Evolutionary conservation across 2,797 vertebrate genomes (phyloP).

Genomic region (Alcedo quadribrachys): DNA sequence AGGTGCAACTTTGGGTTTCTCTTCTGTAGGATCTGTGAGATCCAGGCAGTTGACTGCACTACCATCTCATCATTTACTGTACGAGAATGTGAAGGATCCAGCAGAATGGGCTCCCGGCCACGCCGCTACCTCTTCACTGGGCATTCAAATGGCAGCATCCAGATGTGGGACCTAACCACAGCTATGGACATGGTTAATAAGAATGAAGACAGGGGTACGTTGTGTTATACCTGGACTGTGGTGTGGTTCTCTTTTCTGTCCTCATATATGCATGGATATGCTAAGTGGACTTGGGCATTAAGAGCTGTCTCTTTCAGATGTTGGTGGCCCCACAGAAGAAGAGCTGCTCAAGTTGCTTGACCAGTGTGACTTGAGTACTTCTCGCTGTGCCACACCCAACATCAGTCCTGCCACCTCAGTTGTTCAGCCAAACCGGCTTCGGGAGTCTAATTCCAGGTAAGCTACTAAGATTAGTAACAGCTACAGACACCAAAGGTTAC

Average conservation of each 20-base stretch:
- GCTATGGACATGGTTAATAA: constrained; percentile 96
- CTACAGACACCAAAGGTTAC: not conserved
- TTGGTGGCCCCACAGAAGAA: constrained; percentile 93
- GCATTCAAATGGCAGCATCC: constrained; percentile 95
- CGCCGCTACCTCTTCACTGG: constrained; percentile 96
- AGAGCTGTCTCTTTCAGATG: constrained; percentile 77
- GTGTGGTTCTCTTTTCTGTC: not conserved
- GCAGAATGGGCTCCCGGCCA: constrained; percentile 95
- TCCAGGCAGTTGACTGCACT: constrained; percentile 95
- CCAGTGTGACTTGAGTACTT: constrained; percentile 95
- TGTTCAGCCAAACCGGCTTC: constrained; percentile 90
- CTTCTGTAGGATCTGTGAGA: constrained; percentile 91
- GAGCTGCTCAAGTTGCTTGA: constrained; percentile 94
- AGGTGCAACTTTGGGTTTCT: not conserved
- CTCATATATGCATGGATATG: not conserved
- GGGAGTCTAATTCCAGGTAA: constrained; percentile 94
- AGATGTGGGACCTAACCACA: constrained; percentile 98
- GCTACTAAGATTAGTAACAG: not conserved
- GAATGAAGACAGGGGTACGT: constrained; percentile 86
- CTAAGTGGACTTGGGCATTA: not conserved
- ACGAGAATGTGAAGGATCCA: constrained; percentile 95
- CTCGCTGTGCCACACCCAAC: constrained; percentile 95
- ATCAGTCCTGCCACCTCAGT: constrained; percentile 96
- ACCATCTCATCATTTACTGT: constrained; percentile 95
- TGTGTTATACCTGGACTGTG: not conserved